Evolutionary conservation across 2,113 vertebrate genomes (phyloP).

Genomic region (Aphelocoma coerulescens): DNA sequence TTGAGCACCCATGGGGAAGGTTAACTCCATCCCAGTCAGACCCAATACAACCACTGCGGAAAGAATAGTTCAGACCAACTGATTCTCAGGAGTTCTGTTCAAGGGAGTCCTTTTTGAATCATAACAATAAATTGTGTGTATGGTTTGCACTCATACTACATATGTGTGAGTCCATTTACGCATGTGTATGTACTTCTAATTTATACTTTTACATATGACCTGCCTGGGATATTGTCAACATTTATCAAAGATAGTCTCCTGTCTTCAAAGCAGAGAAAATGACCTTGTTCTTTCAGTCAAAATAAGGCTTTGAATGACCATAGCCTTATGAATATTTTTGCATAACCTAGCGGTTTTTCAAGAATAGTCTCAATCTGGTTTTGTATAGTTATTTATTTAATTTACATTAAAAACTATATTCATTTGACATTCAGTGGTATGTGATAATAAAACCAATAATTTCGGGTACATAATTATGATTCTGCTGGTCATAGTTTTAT

Average conservation of each 20-base stretch:
- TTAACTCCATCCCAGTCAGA: background rate
- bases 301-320: background rate
- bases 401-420: background rate
- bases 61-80: background rate
- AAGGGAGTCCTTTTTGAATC: background rate
- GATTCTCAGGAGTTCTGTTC: background rate
- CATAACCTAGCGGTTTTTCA: background rate
- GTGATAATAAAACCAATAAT: background rate
- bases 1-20: accelerated
- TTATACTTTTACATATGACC: background rate
- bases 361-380: background rate
- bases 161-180: background rate
- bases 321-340: background rate
- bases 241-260: background rate
- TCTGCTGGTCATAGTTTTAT: background rate
- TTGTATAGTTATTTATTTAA: background rate
- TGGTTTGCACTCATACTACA: background rate
- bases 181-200: background rate
- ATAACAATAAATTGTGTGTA: accelerated
- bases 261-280: background rate
- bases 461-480: background rate
- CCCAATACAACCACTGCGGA: background rate
- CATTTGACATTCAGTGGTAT: background rate
- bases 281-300: background rate
- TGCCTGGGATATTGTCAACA: background rate